phyloP scores from a whole-genome alignment of 2,888 invertebrate species.

The Rotaria magnacalcarata region DNA sequence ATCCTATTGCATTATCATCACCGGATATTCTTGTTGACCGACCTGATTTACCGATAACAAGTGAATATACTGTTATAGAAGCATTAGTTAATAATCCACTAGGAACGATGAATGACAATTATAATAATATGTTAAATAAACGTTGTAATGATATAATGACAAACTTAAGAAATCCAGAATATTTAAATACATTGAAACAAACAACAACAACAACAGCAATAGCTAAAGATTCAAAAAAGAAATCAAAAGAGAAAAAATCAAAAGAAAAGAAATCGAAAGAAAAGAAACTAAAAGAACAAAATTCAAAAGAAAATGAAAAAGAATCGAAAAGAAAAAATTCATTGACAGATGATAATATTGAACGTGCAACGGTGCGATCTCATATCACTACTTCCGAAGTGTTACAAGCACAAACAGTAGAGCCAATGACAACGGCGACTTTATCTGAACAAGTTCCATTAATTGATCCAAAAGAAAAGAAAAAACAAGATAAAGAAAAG shows the following conservation, averaged over 20 bases:
- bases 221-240: background rate
- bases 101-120: background rate
- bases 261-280: background rate
- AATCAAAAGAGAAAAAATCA: background rate
- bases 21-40: background rate
- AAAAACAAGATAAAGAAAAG: conserved; percentile 29
- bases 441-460: background rate
- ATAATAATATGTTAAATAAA: background rate
- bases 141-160: background rate
- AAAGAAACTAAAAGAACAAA: too few relatives aligned
- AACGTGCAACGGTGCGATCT: background rate
- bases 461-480: conserved; percentile 35
- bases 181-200: background rate
- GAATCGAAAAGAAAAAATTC: background rate
- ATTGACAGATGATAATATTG: background rate
- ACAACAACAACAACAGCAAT: background rate
- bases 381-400: background rate
- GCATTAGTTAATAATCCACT: background rate
- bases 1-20: too few relatives aligned
- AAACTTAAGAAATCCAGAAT: conserved; percentile 10
- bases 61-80: conserved; percentile 19
- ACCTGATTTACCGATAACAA: background rate
- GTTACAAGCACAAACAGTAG: background rate
- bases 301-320: too few relatives aligned
- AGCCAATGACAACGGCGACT: background rate